Base-by-base conservation (phyloP, 1,140 invertebrate genomes). In the Ylistrum balloti region DNA sequence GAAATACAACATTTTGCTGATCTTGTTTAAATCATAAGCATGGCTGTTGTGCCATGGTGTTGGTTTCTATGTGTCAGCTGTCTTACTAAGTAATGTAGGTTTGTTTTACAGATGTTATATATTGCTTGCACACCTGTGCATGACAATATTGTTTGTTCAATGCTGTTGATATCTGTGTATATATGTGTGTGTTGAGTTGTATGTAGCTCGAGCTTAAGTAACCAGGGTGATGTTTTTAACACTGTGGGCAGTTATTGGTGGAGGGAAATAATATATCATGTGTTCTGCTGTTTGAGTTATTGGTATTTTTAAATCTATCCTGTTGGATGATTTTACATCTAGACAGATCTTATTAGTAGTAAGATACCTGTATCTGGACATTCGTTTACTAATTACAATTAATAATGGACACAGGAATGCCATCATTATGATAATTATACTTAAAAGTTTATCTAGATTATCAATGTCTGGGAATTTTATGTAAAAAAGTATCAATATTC, bases 21-120 rank as follows among this genome's bases (percentile, higher is more conserved):
- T 1, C 56, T 74, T n/a, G 1, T 45, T 15, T 45, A 74, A 74
- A 17, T 74, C 56, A 28, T 11, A 9, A 28, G 56, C 56, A 74
- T 74, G 56, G 56, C 56, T 74, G 56, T 28, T n/a, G 56, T 74
- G 56, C 56, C 56, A 74, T 74, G 22, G 41, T 45, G 41, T 45
- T n/a, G 22, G 17, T 28, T 22, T 74, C 56, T n/a, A 28, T n/a
- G 0, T 45, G 41, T 45, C 17, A 17, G 41, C 7, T 45, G 41
- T 17, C 17, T 74, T 38, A 5, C 13, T 5, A 7, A 38, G 35
- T n/a, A n/a, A n/a, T n/a, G 56, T 74, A 28, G 56, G 56, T 28
- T 74, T 74, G 5, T 28, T 74, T 74, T 74, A 74, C 56, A 74
- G 56, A 74, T 74, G 56, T 74, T 1, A 17, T 74, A 74, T 28